Evolutionary conservation across 2,113 vertebrate species (phyloP).

Genomic region (Corvus moneduloides): DNA sequence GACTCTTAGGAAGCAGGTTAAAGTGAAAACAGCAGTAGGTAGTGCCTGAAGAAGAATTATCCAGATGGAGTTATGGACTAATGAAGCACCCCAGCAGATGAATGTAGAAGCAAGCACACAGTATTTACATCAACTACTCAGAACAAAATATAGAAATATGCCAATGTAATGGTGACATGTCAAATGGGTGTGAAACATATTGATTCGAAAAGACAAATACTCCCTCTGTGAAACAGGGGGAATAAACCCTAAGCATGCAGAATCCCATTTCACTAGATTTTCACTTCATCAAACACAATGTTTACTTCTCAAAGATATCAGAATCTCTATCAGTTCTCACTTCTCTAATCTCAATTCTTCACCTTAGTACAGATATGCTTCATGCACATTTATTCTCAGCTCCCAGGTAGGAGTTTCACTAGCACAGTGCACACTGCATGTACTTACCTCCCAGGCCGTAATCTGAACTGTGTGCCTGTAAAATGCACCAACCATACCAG

Average conservation of each 20-base stretch:
- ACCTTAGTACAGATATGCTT: background rate
- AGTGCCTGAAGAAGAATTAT: constrained; percentile 12
- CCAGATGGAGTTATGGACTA: constrained; percentile 8
- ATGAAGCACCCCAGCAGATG: background rate
- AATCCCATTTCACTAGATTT: background rate
- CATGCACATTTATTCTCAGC: background rate
- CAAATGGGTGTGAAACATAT: background rate
- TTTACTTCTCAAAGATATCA: background rate
- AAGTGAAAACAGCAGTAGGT: constrained; percentile 42
- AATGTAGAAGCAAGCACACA: background rate
- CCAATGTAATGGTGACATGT: background rate
- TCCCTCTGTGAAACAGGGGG: background rate
- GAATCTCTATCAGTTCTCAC: background rate
- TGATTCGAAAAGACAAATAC: background rate
- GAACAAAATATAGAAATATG: background rate
- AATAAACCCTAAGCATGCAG: background rate
- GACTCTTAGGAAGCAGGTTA: constrained; percentile 36
- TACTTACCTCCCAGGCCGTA: background rate
- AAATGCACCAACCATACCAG: background rate
- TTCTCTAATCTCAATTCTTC: background rate
- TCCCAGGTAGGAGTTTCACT: background rate
- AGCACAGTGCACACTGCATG: fast-evolving
- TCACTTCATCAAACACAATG: background rate
- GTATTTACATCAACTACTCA: background rate
- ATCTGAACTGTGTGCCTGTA: background rate